Base-by-base conservation (phyloP, 1,140 invertebrate genomes). In the Lanistes nyassanus region DNA sequence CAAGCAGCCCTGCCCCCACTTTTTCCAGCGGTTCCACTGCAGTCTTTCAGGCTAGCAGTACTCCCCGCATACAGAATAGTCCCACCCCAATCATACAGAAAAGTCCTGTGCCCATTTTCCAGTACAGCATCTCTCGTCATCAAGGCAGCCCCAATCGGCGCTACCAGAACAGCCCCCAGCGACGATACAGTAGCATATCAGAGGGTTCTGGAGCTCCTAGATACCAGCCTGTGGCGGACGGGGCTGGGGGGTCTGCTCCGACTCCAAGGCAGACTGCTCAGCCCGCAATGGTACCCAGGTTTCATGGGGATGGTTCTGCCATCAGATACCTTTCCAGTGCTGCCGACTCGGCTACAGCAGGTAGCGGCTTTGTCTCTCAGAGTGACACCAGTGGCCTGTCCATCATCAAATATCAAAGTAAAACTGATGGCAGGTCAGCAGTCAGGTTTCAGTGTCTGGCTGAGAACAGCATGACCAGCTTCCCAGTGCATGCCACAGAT, bases 141-240 rank as follows among this genome's bases (percentile, higher is more conserved):
- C 70, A 72, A 29, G 55, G 70, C 36, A 72, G 70, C 29, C 70
- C 70, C 23, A 60, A 60, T 42, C 70, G 70, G n/a, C 70, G 70
- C 16, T 72, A 56, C 56, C 55, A 56, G 7, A 72, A 56, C 70
- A 72, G 70, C 42, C 70, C 70, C 2, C 42, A 34, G 21, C 70
- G 70, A 37, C 70, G 70, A 31, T 72, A 56, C 36, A 53, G 60
- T 34, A 42, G 51, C 23, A 5, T 72, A 0, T 36, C 16, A n/a
- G 70, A 72, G 19, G 39, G 55, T 72, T 47, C 42, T 47, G 70
- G 34, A 42, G 37, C 51, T 36, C 36, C 31, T 6, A 37, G 70
- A 26, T n/a, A 39, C 21, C 56, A 60, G 9, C 42, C 70, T 11
- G 47, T 72, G 3, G 56, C 60, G 1, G 55, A 58, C 7, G 70